These are phyloP conservation scores for Procambarus clarkii DNA, from an alignment of 1,140 invertebrate species.

Conservation along the genomic window DNA sequence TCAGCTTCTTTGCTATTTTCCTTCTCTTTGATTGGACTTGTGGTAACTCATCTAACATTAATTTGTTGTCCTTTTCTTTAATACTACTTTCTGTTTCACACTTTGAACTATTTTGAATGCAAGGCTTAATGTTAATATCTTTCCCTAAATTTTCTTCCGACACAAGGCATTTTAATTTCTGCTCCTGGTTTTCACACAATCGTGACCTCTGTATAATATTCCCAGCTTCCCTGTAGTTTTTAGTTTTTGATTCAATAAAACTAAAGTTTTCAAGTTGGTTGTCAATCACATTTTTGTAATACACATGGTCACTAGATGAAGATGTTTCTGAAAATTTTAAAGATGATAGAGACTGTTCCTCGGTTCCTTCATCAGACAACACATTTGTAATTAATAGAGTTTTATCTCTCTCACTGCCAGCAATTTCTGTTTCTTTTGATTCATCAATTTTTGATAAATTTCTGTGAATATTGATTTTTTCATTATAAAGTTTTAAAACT, in stretches of 20 bases:
- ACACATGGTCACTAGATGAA: not conserved
- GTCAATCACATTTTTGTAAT: not conserved
- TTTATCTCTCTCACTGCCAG: not conserved
- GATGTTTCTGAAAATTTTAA: not conserved
- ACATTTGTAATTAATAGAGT: not conserved
- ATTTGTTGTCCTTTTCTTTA: not conserved
- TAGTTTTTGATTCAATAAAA: not conserved
- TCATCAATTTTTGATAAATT: not conserved
- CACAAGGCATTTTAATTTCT: not conserved
- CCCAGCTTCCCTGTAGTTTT: not conserved
- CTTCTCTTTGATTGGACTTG: slow-evolving; percentile 19
- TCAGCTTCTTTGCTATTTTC: slow-evolving; percentile 37
- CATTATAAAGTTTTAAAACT: slow-evolving; percentile 17
- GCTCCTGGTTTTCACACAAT: not conserved
- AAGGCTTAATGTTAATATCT: not conserved
- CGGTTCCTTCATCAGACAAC: not conserved
- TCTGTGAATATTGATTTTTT: not conserved
- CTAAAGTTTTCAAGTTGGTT: not conserved
- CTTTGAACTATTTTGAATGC: not conserved
- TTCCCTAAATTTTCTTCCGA: not conserved
- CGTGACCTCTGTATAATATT: not conserved
- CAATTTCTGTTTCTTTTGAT: not conserved
- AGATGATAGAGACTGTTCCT: not conserved
- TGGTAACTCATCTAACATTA: not conserved
- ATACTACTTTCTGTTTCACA: not conserved